These are phyloP conservation scores for Mesopsocus fuscifrons DNA, from an alignment of 2,888 invertebrate species.

Conservation along the genomic window DNA sequence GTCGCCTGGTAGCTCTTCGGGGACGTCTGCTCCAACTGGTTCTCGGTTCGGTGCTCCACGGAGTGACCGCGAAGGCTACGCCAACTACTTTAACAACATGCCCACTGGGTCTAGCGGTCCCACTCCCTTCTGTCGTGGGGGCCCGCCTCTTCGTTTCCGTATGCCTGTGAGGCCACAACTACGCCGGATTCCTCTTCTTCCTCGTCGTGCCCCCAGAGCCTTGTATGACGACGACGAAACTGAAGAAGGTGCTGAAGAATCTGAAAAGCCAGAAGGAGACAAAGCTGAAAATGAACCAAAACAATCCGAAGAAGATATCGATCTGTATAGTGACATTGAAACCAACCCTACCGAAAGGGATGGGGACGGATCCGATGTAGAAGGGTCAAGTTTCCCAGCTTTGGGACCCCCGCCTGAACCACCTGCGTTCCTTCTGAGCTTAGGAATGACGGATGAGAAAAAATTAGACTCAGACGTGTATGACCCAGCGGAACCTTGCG, in stretches of 20 bases:
- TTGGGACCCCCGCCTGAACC: conserved; percentile 18
- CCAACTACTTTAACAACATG: conserved; percentile 14
- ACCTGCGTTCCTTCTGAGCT: conserved; percentile 22
- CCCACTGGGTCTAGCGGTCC: conserved; percentile 7
- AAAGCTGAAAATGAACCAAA: conserved; percentile 13
- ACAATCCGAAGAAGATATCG: conserved; percentile 19
- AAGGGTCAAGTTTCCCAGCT: conserved; percentile 15
- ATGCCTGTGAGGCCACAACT: conserved; percentile 14
- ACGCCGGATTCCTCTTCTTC: conserved; percentile 10
- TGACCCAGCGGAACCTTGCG: conserved; percentile 34
- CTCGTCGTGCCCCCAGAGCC: not conserved
- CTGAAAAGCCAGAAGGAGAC: conserved; percentile 8
- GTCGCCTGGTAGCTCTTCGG: not conserved
- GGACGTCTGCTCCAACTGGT: not conserved
- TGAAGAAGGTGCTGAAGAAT: conserved; percentile 8
- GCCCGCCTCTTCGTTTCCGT: conserved; percentile 13
- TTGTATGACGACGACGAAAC: not conserved
- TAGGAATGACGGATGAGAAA: conserved; percentile 35
- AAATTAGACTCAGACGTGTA: conserved; percentile 26
- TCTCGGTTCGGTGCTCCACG: not conserved
- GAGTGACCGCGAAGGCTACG: conserved; percentile 14
- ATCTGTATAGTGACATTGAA: conserved; percentile 43
- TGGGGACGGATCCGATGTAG: conserved; percentile 22
- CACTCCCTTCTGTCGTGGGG: conserved; percentile 9
- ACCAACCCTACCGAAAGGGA: conserved; percentile 22